Percentiles rank a stretch among this genome's conserved stretches.
Evolutionary conservation across 2,113 vertebrate species (phyloP).

Genomic region (Lynx canadensis): DNA sequence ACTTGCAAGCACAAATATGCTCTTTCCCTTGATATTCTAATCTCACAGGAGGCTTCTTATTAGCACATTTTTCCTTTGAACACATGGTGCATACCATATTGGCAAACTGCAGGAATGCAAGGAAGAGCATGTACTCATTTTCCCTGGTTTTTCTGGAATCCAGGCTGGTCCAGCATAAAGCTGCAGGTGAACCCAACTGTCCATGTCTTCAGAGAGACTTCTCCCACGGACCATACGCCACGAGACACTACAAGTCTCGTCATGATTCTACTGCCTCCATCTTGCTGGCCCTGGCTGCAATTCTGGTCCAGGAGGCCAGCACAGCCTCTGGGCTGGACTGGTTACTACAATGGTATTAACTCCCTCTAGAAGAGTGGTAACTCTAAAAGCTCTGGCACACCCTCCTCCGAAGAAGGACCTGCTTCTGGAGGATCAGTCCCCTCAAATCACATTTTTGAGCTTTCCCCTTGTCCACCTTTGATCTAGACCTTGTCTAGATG

Average conservation of each 20-base stretch:
- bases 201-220: neutral
- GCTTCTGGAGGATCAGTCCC: neutral
- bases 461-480: neutral
- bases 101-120: neutral
- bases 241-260: no score
- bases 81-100: neutral
- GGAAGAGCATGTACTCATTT: neutral
- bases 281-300: neutral
- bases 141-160: neutral
- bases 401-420: neutral
- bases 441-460: neutral
- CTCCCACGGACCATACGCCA: neutral
- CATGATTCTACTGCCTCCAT: neutral
- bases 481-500: neutral
- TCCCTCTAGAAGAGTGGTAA: neutral
- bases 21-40: neutral
- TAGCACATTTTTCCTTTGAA: neutral
- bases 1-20: neutral
- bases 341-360: neutral
- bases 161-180: neutral
- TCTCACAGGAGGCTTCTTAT: neutral
- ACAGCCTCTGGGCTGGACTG: neutral
- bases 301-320: conserved; percentile 61
- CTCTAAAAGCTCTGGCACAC: neutral
- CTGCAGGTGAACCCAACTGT: neutral